These are phyloP conservation scores for Chloroclystis v-ata DNA, from an alignment of 2,888 invertebrate genomes.

Conservation along the genomic window DNA sequence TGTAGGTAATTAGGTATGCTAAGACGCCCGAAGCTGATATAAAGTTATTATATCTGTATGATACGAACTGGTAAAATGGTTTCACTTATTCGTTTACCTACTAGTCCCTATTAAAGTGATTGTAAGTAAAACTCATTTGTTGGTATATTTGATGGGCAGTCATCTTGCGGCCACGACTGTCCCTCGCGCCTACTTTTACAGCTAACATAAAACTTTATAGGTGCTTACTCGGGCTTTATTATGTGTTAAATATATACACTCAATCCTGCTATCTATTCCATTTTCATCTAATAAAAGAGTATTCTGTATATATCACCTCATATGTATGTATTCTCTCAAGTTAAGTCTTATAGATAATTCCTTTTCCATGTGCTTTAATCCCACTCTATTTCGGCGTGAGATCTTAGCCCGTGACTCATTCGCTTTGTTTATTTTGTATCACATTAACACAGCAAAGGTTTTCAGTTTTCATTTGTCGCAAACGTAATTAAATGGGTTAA, in stretches of 20 bases:
- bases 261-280: constrained; percentile 40
- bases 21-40: no score
- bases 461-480: constrained; percentile 32
- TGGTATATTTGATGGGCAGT: constrained; percentile 35
- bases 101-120: constrained; percentile 19
- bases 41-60: no score
- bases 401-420: constrained; percentile 1
- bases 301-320: background rate
- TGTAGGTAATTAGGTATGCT: no score
- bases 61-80: no score
- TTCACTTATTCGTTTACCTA: constrained; percentile 3
- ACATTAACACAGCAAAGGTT: constrained; percentile 25
- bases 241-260: constrained; percentile 46
- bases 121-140: constrained; percentile 35
- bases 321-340: no score
- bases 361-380: no score
- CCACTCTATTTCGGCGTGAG: no score
- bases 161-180: constrained; percentile 38
- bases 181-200: constrained; percentile 45
- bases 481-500: constrained; percentile 51
- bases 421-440: constrained; percentile 22
- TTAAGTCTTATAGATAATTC: no score
- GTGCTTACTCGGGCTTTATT: constrained; percentile 44
- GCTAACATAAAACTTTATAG: constrained; percentile 49
- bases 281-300: constrained; percentile 36